Conservation (phyloP, 2,888 invertebrate species). For the Caenorhabditis sp. region DNA sequence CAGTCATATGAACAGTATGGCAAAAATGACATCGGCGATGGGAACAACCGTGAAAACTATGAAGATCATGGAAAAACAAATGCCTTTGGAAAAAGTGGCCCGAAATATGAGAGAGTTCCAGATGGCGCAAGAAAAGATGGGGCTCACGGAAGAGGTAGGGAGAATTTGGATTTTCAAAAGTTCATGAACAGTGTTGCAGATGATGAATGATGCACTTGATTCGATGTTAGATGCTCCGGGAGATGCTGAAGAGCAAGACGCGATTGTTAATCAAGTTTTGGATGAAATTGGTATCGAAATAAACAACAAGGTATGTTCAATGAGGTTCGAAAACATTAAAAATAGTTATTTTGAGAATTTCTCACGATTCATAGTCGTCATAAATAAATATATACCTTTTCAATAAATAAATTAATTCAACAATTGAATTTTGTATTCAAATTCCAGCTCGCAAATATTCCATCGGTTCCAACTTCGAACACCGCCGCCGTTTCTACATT, state of each 20-base stretch:
- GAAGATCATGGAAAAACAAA: constrained; percentile 82
- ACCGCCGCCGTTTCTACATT: background rate
- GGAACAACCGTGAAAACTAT: constrained; percentile 87
- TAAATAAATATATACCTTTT: too few relatives aligned
- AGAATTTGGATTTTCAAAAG: constrained; percentile 73
- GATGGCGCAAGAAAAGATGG: constrained; percentile 86
- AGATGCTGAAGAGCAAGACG: constrained; percentile 88
- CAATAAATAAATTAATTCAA: too few relatives aligned
- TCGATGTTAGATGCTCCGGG: constrained; percentile 87
- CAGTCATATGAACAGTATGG: constrained; percentile 82
- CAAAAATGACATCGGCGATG: constrained; percentile 87
- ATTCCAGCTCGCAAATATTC: constrained; percentile 11
- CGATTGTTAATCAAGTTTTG: constrained; percentile 87
- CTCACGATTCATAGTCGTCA: too few relatives aligned
- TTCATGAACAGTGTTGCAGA: constrained; percentile 24
- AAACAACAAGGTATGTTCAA: constrained; percentile 73
- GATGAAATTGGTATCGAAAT: constrained; percentile 96
- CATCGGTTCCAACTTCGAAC: constrained; percentile 17
- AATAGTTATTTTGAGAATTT: too few relatives aligned
- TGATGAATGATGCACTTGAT: constrained; percentile 85
- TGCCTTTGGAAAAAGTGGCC: constrained; percentile 76
- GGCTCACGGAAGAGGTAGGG: constrained; percentile 95
- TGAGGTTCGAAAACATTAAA: too few relatives aligned
- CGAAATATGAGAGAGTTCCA: constrained; percentile 85
- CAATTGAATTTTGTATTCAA: constrained; percentile 7